These are phyloP conservation scores for Siniperca chuatsi DNA, from an alignment of 2,113 vertebrate species.

Conservation along the genomic window DNA sequence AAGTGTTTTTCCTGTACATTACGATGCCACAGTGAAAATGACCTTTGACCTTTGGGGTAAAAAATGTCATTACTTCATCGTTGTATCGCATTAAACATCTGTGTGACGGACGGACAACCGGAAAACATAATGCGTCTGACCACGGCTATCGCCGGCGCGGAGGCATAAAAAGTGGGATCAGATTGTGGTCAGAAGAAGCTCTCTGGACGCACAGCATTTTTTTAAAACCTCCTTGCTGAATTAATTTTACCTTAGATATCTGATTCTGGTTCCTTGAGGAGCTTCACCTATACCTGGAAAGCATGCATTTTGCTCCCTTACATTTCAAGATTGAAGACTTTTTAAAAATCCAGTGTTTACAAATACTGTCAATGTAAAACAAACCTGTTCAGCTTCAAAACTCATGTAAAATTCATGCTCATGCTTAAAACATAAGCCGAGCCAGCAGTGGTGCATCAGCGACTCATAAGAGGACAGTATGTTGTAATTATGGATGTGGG, in stretches of 20 bases:
- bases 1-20: no score
- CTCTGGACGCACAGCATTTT: slow-evolving; percentile 1
- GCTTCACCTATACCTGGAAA: background rate
- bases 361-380: slow-evolving; percentile 66
- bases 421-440: slow-evolving; percentile 70
- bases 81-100: no score
- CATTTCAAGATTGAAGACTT: slow-evolving; percentile 22
- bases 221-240: slow-evolving; percentile 1
- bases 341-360: slow-evolving; percentile 53
- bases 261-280: slow-evolving; percentile 17
- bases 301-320: background rate
- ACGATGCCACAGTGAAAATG: no score
- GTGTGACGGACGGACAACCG: no score
- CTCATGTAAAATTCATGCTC: slow-evolving; percentile 78
- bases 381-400: slow-evolving; percentile 62
- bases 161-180: background rate
- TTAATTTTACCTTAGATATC: slow-evolving; percentile 26
- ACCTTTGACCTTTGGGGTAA: no score
- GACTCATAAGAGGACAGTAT: slow-evolving; percentile 49
- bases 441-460: slow-evolving; percentile 34
- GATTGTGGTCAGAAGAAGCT: slow-evolving; percentile 8
- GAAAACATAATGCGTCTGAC: no score
- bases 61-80: no score
- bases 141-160: no score
- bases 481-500: slow-evolving; percentile 61